Percentiles rank a stretch among this genome's conserved stretches.
phyloP scores from a whole-genome alignment of 2,113 vertebrate species.

The Accipiter virgatus region DNA sequence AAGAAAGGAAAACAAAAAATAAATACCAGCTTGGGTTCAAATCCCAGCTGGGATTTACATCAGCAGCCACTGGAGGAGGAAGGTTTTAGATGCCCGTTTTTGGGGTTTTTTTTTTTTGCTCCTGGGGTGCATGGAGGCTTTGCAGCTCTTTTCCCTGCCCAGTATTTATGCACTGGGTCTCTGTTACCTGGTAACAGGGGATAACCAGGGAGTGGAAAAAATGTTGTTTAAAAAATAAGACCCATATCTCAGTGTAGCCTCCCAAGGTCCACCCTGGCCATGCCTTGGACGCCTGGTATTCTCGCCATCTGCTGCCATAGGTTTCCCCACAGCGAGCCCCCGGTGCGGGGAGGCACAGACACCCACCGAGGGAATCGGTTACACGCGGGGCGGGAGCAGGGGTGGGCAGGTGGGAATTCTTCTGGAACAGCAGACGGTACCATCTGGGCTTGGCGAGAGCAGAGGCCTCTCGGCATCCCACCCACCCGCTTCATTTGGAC shows the following conservation, averaged over 20 bases:
- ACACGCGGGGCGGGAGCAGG: background rate
- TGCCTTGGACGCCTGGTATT: background rate
- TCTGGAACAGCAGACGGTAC: background rate
- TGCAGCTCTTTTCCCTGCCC: background rate
- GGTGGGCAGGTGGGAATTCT: background rate
- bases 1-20: background rate
- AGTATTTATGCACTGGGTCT: background rate
- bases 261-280: background rate
- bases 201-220: background rate
- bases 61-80: background rate
- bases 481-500: background rate
- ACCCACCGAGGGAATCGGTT: background rate
- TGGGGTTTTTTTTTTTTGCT: background rate
- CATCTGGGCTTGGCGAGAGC: background rate
- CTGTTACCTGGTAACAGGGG: background rate
- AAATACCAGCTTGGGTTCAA: background rate
- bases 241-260: background rate
- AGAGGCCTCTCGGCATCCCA: background rate
- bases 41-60: background rate
- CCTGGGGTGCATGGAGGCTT: background rate
- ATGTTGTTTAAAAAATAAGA: background rate
- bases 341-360: rapidly evolving
- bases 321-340: background rate
- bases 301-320: background rate
- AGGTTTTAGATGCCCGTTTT: background rate